Percentiles rank a stretch among this genome's conserved stretches.
Conservation (phyloP, 1,140 invertebrate species). For the Geopemphigus sp. region DNA sequence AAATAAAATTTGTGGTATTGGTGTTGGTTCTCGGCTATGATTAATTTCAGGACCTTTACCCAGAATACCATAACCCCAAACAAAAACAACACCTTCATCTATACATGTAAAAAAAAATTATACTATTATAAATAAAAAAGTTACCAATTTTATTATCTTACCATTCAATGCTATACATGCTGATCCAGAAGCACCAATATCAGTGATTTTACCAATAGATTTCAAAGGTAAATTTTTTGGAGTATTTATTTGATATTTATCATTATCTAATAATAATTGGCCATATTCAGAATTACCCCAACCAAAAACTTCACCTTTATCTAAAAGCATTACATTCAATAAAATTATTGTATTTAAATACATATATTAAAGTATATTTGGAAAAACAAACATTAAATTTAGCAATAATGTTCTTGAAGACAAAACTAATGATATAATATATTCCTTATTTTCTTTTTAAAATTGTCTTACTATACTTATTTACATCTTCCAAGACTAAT, state of each 20-base stretch:
- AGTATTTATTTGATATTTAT: slow-evolving; percentile 65
- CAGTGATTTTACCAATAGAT: slow-evolving; percentile 71
- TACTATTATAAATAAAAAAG: background rate
- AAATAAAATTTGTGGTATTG: slow-evolving; percentile 77
- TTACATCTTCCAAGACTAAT: background rate
- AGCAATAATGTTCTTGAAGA: no score
- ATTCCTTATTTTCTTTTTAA: background rate
- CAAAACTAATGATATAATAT: no score
- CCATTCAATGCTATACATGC: slow-evolving; percentile 81
- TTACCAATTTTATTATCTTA: slow-evolving; percentile 55
- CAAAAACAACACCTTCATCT: slow-evolving; percentile 80
- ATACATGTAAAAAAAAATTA: slow-evolving; percentile 53
- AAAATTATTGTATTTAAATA: background rate
- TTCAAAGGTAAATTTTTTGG: slow-evolving; percentile 66
- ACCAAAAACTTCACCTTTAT: slow-evolving; percentile 89
- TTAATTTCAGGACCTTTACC: slow-evolving; percentile 80
- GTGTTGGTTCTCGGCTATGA: slow-evolving; percentile 64
- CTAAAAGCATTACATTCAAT: slow-evolving; percentile 58
- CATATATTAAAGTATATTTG: background rate
- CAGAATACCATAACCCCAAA: slow-evolving; percentile 91
- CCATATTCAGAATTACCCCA: slow-evolving; percentile 97
- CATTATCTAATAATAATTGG: slow-evolving; percentile 64
- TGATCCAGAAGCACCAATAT: slow-evolving; percentile 83
- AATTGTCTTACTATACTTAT: no score
- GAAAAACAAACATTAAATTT: no score